Evolutionary conservation across 2,797 vertebrate species (phyloP), one percentile per base, ranked within the genome.

Genomic region (Nyctalus aviator): DNA sequence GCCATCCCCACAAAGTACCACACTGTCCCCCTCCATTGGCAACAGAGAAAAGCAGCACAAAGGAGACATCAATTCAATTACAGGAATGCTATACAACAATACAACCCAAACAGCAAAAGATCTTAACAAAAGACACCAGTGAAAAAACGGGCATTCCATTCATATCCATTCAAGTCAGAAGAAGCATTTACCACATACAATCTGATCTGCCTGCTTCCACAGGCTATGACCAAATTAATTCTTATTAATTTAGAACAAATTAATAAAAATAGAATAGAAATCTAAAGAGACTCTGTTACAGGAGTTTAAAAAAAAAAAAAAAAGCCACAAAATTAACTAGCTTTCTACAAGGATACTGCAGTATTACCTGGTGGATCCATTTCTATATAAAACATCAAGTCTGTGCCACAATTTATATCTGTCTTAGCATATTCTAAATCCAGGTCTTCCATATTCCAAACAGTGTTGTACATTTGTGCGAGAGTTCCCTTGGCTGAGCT

Each of bases 341-440:
- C 71, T 92, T 94, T 97, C 88, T 84, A 76, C 94, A 96, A 97
- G 85, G 97, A 97, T 79, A 97, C 97, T 98, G 96, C 97, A 98
- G 94, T 76, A 97, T 98, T 98, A 98, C 98, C 98, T 99, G 98
- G 98, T 96, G 97, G 97, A 96, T 99, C 98, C 98, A 99, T 98
- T 98, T 99, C 98, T 98, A 99, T 98, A 98, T 98, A 98, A 98
- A 99, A 99, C 98, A 98, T 98, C 96, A 98, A 98, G 96, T 99
- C 98, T 92, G 97, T 98, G 96, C 98, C 98, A 97, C 97, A 97
- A 93, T 98, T 98, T 97, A 98, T 97, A 97, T 98, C 98, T 97
- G 98, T 97, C 97, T 98, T 98, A 96, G 97, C 95, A 98, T 97
- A 98, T 87, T 98, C 98, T 98, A 98, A 97, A 96, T 98, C 98